Evolutionary conservation across 2,113 vertebrate species (phyloP).

Genomic region (Cyrtonyx montezumae): DNA sequence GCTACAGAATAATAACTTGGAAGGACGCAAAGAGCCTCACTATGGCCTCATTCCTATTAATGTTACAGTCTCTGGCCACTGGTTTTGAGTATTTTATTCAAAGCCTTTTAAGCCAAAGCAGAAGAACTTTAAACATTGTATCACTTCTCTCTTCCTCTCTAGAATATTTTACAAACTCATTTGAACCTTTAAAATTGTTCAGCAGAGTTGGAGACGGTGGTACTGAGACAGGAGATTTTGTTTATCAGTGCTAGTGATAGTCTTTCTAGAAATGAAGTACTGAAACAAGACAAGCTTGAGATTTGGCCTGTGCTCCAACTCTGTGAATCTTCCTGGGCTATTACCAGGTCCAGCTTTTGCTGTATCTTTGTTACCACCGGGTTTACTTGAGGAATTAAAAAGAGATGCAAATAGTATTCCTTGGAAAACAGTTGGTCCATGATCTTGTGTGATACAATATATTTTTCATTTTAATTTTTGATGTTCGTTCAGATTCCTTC

Average conservation of each 20-base stretch:
- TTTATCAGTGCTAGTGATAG: not conserved
- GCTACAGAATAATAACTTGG: not conserved
- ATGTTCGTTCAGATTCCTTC: not conserved
- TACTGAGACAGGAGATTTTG: fast-evolving
- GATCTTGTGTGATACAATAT: not conserved
- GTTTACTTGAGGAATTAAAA: not conserved
- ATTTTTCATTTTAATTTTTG: not conserved
- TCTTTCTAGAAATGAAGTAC: not conserved
- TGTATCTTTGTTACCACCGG: not conserved
- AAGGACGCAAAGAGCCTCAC: not conserved
- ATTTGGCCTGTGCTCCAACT: not conserved
- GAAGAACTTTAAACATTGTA: not conserved
- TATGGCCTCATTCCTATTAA: not conserved
- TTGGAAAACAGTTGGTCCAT: not conserved
- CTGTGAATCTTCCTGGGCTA: not conserved
- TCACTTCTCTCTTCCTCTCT: not conserved
- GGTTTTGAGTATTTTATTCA: not conserved
- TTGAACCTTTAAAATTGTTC: not conserved
- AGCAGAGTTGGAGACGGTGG: fast-evolving
- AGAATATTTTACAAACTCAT: not conserved
- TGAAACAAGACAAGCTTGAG: not conserved
- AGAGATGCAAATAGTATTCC: not conserved
- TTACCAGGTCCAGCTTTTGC: not conserved
- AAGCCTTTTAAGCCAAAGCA: not conserved
- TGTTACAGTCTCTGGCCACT: not conserved